These are phyloP conservation scores for Cataglyphis cursor DNA, from an alignment of 2,888 invertebrate species.

Conservation along the genomic window DNA sequence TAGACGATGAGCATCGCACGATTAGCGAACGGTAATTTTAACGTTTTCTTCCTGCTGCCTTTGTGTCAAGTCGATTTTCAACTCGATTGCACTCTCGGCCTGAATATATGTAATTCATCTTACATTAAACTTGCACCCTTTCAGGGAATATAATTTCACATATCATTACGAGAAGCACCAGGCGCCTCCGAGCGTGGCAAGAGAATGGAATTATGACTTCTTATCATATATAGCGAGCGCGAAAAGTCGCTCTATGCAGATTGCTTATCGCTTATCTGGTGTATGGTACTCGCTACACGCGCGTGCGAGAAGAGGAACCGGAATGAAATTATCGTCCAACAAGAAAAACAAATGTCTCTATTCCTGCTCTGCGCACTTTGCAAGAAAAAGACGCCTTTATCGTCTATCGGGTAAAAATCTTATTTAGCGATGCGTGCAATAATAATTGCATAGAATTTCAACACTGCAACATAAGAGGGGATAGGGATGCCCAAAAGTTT, in stretches of 20 bases:
- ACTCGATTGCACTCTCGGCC: conserved; percentile 9
- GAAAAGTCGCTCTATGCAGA: neutral
- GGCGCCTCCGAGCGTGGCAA: neutral
- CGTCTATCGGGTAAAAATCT: neutral
- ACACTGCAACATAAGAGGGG: neutral
- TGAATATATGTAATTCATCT: conserved; percentile 20
- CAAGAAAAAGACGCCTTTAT: neutral
- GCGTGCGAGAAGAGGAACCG: neutral
- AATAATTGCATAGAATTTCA: neutral
- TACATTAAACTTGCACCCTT: neutral
- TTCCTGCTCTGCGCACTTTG: neutral
- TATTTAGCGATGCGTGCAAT: neutral
- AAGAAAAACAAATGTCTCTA: conserved; percentile 7
- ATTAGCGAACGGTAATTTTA: conserved; percentile 46
- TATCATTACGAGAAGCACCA: neutral
- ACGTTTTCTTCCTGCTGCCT: conserved; percentile 40
- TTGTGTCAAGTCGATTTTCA: conserved; percentile 13
- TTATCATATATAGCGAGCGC: neutral
- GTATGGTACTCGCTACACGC: neutral
- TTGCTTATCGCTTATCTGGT: conserved; percentile 13
- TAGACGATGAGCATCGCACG: conserved; percentile 4
- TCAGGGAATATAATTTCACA: neutral
- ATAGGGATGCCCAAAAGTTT: neutral
- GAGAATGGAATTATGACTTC: neutral
- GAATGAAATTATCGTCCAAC: neutral